Evolutionary conservation across 2,888 invertebrate genomes (phyloP).

Genomic region (Pseudeuparius sepicola): DNA sequence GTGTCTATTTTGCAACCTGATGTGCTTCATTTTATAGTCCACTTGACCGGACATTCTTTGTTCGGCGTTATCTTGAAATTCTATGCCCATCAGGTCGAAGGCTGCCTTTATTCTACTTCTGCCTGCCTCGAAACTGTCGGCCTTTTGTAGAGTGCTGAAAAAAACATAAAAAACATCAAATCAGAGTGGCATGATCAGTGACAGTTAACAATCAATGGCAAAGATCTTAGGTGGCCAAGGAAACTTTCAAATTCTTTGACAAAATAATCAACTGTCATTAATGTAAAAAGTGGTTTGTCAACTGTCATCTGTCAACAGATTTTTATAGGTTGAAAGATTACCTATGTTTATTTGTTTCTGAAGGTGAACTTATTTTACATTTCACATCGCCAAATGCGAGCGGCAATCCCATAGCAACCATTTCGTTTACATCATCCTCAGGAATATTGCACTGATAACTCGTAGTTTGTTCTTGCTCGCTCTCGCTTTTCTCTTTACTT

Average conservation of each 20-base stretch:
- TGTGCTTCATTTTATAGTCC: slow-evolving; percentile 52
- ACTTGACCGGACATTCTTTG: slow-evolving; percentile 45
- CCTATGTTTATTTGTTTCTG: no score
- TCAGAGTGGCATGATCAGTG: no score
- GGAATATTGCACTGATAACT: background rate
- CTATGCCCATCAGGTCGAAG: slow-evolving; percentile 55
- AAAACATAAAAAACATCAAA: slow-evolving; percentile 3
- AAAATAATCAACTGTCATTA: no score
- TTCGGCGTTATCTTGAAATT: slow-evolving; percentile 33
- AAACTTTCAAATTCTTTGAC: no score
- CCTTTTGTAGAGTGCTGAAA: slow-evolving; percentile 12
- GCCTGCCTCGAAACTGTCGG: slow-evolving; percentile 24
- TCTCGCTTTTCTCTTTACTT: slow-evolving; percentile 1
- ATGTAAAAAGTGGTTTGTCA: no score
- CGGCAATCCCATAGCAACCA: slow-evolving; percentile 33
- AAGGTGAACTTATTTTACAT: no score
- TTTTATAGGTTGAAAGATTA: no score
- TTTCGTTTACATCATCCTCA: slow-evolving; percentile 21
- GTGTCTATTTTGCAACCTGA: slow-evolving; percentile 45
- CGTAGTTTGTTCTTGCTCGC: background rate
- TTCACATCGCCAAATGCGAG: no score
- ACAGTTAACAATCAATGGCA: no score
- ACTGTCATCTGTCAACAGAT: no score
- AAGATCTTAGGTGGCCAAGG: no score
- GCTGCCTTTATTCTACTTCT: slow-evolving; percentile 49